Percentiles rank a stretch among this genome's conserved stretches.
Conservation (phyloP, 2,113 vertebrate genomes). For the Albula glossodonta region DNA sequence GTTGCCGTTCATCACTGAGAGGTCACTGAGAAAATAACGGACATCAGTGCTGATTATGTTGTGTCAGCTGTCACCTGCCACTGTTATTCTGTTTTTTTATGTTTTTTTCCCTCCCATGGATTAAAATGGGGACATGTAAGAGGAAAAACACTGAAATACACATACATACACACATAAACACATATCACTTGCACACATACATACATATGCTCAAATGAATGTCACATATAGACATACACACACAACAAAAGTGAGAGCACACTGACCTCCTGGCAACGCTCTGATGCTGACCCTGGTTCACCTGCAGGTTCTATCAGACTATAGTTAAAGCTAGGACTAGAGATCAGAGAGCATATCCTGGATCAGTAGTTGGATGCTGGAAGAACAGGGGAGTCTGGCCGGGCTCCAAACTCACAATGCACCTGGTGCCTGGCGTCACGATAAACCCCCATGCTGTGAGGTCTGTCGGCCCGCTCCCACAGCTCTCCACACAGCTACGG, state of each 20-base stretch:
- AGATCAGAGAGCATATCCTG: too few species aligned
- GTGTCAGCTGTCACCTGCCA: constrained; percentile 75
- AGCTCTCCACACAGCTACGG: too few species aligned
- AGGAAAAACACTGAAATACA: neutral
- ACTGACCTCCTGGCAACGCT: too few species aligned
- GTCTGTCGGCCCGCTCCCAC: too few species aligned
- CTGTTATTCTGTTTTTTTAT: constrained; percentile 58
- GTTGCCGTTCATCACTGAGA: constrained; percentile 76
- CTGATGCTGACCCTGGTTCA: neutral
- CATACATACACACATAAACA: neutral
- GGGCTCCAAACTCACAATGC: too few species aligned
- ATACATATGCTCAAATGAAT: neutral
- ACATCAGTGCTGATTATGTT: constrained; percentile 68
- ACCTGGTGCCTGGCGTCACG: too few species aligned
- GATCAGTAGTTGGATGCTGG: too few species aligned
- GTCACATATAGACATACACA: neutral
- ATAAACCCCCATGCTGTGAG: too few species aligned
- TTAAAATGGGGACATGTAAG: constrained; percentile 55
- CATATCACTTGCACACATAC: neutral
- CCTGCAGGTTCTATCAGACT: neutral
- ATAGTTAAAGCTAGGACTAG: too few species aligned
- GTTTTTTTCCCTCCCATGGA: constrained; percentile 22
- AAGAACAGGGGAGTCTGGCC: too few species aligned
- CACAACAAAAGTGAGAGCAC: neutral
- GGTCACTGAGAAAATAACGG: constrained; percentile 72